Evolutionary conservation across 2,888 invertebrate species (phyloP), one percentile per base, ranked within the genome.

Genomic region (Sesia bembeciformis): DNA sequence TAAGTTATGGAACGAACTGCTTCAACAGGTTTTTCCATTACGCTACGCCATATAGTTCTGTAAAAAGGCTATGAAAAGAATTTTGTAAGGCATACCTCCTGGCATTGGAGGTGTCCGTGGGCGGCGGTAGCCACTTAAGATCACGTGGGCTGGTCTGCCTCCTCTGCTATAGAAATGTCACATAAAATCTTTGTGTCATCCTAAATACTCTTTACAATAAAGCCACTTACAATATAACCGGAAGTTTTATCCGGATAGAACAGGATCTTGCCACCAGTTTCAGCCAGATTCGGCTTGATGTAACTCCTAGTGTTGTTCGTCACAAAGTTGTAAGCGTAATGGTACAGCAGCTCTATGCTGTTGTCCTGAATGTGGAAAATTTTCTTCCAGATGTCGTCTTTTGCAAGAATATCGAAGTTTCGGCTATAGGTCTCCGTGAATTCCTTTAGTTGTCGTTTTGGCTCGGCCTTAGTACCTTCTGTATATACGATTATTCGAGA

Each of bases 221-320:
- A 23, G 23, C 23, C 23, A 78, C 78, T 78, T 72, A 93, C 94
- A 66, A 92, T 91, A 66, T 94, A 95, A 42, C 92, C 92, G 38
- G 90, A 86, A 0, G 93, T 93, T 59, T 93, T 89, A 3, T 91
- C 90, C 0, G 93, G 92, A 69, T 92, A 90, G 61, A 92, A 94
- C 46, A 88, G 73, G 5, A 94, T 84, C 62, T 91, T 91, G 4
- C 93, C 92, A 0, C 93, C 94, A 64, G 93, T 92, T 66, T 95
- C 94, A 0, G 93, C 91, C 54, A 92, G 77, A 4, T 93, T 91
- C 0, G 95, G 95, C 66, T 94, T 95, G 3, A 90, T 81, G 63
- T 93, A 95, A 53, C 83, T 90, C 49, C 94, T 89, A 0, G 91
- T 93, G 6, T 92, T 90, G 58, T 93, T 92, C 0, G 93, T 92